Evolutionary conservation across 2,797 vertebrate genomes (phyloP).

Genomic region (Melanotaenia pygmaea): DNA sequence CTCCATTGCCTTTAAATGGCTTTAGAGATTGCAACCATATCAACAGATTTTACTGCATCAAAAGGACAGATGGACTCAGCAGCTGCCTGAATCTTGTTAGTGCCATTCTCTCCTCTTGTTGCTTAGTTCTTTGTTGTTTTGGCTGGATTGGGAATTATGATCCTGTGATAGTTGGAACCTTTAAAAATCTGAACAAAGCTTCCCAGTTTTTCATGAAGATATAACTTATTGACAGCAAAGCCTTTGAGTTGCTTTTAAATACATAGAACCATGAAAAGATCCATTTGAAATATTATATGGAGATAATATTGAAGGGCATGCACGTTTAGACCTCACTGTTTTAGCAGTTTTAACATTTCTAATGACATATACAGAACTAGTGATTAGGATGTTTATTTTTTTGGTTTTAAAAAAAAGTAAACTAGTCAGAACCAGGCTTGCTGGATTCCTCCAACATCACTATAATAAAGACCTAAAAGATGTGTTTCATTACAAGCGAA

Average conservation of each 20-base stretch:
- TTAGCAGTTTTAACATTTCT: background rate
- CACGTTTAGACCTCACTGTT: background rate
- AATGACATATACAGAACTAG: background rate
- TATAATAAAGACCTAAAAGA: slow-evolving; percentile 18
- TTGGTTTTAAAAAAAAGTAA: too few relatives aligned
- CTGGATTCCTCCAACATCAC: slow-evolving; percentile 4
- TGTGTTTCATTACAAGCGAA: slow-evolving; percentile 46
- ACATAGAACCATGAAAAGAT: slow-evolving; percentile 8
- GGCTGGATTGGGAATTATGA: slow-evolving; percentile 12
- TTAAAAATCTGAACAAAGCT: slow-evolving; percentile 19
- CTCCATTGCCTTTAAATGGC: slow-evolving; percentile 32
- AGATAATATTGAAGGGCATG: background rate
- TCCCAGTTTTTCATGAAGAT: background rate
- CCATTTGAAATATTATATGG: background rate
- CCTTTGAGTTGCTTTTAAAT: slow-evolving; percentile 9
- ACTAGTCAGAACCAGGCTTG: background rate
- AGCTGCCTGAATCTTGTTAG: slow-evolving; percentile 51
- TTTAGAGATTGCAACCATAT: slow-evolving; percentile 22
- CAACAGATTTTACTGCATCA: slow-evolving; percentile 52
- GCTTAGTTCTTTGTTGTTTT: slow-evolving; percentile 37
- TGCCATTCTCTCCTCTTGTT: slow-evolving; percentile 41
- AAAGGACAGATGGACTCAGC: slow-evolving; percentile 57
- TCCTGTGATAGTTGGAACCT: slow-evolving; percentile 14
- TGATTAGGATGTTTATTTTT: background rate
- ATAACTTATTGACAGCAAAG: slow-evolving; percentile 11